phyloP scores from a whole-genome alignment of 2,113 vertebrate species.

The Salminus brasiliensis region DNA sequence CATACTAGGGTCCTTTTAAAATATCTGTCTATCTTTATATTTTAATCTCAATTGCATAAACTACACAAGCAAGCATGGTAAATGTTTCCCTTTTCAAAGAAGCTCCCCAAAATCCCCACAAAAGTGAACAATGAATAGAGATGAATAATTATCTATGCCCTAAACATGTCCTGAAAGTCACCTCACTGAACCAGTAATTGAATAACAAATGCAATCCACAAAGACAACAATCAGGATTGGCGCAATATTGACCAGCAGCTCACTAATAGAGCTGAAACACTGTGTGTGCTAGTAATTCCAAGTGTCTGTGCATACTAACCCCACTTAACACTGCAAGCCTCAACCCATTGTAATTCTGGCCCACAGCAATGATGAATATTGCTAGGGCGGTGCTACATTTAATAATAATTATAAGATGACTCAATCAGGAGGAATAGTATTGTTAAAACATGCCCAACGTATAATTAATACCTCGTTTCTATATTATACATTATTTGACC shows the following conservation, averaged over 20 bases:
- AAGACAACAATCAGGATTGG: conserved; percentile 5
- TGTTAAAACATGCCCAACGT: conserved; percentile 48
- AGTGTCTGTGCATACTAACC: conserved; percentile 17
- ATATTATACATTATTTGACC: conserved; percentile 35
- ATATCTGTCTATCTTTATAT: too few species aligned
- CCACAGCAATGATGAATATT: conserved; percentile 33
- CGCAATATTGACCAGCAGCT: conserved; percentile 1
- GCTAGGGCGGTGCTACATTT: neutral
- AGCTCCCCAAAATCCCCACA: neutral
- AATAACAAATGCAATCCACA: neutral
- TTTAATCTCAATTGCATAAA: too few species aligned
- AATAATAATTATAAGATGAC: conserved; percentile 38
- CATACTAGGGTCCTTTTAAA: too few species aligned
- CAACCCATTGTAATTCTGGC: neutral
- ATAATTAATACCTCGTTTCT: conserved; percentile 44
- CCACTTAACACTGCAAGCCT: neutral
- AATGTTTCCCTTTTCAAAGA: neutral
- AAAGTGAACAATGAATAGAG: neutral
- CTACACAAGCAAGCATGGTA: too few species aligned
- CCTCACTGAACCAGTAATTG: conserved; percentile 20
- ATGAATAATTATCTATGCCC: neutral
- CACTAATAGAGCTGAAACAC: neutral
- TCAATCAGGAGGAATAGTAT: conserved; percentile 29
- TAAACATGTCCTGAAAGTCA: neutral
- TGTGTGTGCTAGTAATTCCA: neutral